phyloP scores from a whole-genome alignment of 1,140 invertebrate species.

The Anadara kagoshimensis region DNA sequence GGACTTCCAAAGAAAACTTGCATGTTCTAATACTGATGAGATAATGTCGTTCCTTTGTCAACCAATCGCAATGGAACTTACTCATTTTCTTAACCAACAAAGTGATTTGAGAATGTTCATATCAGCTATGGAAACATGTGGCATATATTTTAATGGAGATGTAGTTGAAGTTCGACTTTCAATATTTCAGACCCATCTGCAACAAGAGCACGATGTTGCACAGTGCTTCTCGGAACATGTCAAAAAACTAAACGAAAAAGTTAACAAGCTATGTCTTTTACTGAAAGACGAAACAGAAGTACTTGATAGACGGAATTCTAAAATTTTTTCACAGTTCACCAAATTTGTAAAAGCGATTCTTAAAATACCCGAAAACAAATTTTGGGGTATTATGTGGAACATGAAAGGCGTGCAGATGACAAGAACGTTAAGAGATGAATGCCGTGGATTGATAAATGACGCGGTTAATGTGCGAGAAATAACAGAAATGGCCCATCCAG shows the following conservation, averaged over 20 bases:
- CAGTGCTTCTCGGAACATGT: conserved; percentile 12
- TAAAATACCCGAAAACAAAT: background rate
- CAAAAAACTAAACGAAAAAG: background rate
- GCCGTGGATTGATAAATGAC: conserved; percentile 15
- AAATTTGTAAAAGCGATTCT: conserved; percentile 3
- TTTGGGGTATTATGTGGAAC: conserved; percentile 22
- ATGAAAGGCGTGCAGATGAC: conserved; percentile 5
- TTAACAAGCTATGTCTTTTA: background rate
- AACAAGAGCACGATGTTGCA: conserved; percentile 9
- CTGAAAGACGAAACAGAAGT: background rate
- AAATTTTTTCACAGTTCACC: conserved; percentile 14
- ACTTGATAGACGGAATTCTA: background rate
- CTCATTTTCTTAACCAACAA: conserved; percentile 19
- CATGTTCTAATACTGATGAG: background rate
- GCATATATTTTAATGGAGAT: conserved; percentile 3
- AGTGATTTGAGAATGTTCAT: conserved; percentile 4
- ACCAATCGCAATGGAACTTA: conserved; percentile 15
- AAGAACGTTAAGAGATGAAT: conserved; percentile 3
- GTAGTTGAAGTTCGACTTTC: background rate
- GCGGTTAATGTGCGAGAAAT: conserved; percentile 6
- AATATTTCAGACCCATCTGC: conserved; percentile 3
- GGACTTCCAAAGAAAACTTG: background rate
- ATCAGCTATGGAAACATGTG: conserved; percentile 21
- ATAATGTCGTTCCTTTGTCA: conserved; percentile 17
- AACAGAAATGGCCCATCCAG: conserved; percentile 1